Evolutionary conservation across 2,888 invertebrate species (phyloP).

Genomic region (Capitulum mitella): DNA sequence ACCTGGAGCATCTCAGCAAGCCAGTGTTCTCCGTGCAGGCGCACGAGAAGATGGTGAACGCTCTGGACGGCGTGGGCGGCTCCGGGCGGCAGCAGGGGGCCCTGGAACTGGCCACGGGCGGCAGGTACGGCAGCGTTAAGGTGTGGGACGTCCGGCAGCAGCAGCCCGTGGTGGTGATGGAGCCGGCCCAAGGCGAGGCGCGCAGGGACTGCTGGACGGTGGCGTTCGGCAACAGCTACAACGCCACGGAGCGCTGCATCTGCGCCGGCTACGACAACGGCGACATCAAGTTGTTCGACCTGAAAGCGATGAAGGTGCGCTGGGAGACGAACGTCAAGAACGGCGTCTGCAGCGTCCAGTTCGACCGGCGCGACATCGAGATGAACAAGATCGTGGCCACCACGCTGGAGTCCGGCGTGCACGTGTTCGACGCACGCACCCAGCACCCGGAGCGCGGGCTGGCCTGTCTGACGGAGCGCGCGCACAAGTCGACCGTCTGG

Average conservation of each 20-base stretch:
- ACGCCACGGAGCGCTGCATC: slow-evolving; percentile 73
- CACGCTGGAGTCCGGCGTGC: slow-evolving; percentile 82
- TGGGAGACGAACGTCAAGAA: slow-evolving; percentile 92
- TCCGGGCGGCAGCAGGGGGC: slow-evolving; percentile 54
- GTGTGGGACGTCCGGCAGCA: slow-evolving; percentile 89
- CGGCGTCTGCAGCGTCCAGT: slow-evolving; percentile 75
- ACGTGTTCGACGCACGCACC: slow-evolving; percentile 80
- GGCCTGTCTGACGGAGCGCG: slow-evolving; percentile 54
- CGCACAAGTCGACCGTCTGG: slow-evolving; percentile 78
- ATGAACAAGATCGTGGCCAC: slow-evolving; percentile 93
- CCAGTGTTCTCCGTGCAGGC: slow-evolving; percentile 71
- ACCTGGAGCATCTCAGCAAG: slow-evolving; percentile 62
- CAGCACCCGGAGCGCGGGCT: slow-evolving; percentile 82
- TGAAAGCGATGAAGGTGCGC: slow-evolving; percentile 68
- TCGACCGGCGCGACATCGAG: slow-evolving; percentile 84
- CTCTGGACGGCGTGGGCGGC: slow-evolving; percentile 86
- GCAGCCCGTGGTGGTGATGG: slow-evolving; percentile 81
- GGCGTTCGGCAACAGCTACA: slow-evolving; percentile 81
- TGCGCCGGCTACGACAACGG: slow-evolving; percentile 95
- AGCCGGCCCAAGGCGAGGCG: slow-evolving; percentile 59
- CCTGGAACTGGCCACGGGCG: slow-evolving; percentile 89
- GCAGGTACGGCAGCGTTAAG: slow-evolving; percentile 87
- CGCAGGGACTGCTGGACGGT: slow-evolving; percentile 90
- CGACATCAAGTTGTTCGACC: slow-evolving; percentile 87
- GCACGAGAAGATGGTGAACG: slow-evolving; percentile 79